Base-by-base conservation (phyloP, 2,797 vertebrate genomes). In the Pseudocheirus occidentalis region DNA sequence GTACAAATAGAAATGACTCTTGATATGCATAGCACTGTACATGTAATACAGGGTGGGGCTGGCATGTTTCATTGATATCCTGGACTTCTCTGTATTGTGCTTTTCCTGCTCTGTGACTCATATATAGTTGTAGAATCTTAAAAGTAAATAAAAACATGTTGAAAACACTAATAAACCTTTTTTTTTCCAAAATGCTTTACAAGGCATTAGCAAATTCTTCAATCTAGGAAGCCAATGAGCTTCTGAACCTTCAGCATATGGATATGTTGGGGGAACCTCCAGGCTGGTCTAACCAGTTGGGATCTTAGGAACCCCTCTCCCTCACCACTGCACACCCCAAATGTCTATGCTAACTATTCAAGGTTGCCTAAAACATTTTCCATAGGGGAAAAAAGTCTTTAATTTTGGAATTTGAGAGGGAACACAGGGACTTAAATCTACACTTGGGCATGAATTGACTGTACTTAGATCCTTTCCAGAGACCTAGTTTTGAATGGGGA, bases 131-230 rank as follows among this genome's bases (percentile, higher is more conserved):
- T 94, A 94, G 89, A 96, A 91, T 5, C 81, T 95, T 95, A 40
- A 59, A 93, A 94, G 92, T 91, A 94, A 96, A 94, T 92, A 58
- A 94, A 94, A 90, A 53, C 29, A 40, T 55, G n/a, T 94, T 96
- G 92, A 94, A 95, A 94, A 55, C 91, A 93, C 31, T 90, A 94
- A 92, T 92, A 94, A 92, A 95, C 59, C 92, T 46, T 73, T 96
- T 96, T 96, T 73, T 96, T 96, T 95, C 87, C 62, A 94, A 91
- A 95, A 91, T 95, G 40, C 59, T 94, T 34, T 18, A 66, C 24
- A 95, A 95, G 93, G 73, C 50, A 56, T 92, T 95, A 92, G 89
- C 66, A 31, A 95, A 0, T 96, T 96, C 46, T 90, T 93, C 50
- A 93, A 91, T 34, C 1, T 0, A 40, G 90, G 24, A 89, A 62